Evolutionary conservation across 2,113 vertebrate genomes (phyloP).

Genomic region (Malurus elegans): DNA sequence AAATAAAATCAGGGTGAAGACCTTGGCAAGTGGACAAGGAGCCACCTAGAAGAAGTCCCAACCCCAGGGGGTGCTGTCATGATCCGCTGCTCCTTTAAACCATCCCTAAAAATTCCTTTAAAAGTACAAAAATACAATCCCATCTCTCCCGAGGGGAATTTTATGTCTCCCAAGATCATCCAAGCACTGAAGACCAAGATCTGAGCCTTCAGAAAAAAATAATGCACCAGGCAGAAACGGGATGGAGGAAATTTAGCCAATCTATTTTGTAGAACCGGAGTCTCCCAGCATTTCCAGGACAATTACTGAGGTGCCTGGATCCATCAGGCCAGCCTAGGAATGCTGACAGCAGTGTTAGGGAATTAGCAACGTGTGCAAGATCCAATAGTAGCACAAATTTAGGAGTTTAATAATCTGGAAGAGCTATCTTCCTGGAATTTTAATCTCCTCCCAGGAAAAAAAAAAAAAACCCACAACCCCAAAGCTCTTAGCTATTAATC

Average conservation of each 20-base stretch:
- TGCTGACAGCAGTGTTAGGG: constrained; percentile 30
- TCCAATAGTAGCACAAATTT: constrained; percentile 32
- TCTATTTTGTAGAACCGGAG: neutral
- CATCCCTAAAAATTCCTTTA: neutral
- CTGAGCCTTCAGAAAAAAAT: neutral
- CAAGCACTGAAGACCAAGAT: neutral
- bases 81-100: accelerated
- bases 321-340: constrained; percentile 6
- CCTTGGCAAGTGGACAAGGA: neutral
- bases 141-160: constrained; percentile 25
- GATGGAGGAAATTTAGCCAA: neutral
- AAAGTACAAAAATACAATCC: constrained; percentile 29
- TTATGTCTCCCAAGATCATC: constrained; percentile 24
- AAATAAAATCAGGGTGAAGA: neutral
- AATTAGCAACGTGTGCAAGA: constrained; percentile 49
- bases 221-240: neutral
- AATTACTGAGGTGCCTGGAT: constrained; percentile 22
- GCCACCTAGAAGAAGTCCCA: neutral
- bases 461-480: neutral
- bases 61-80: accelerated
- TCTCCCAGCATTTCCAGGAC: constrained; percentile 7
- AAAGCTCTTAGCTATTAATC: constrained; percentile 54
- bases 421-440: constrained; percentile 59
- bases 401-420: constrained; percentile 57
- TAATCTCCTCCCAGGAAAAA: constrained; percentile 37